Evolutionary conservation across 2,113 vertebrate genomes (phyloP).

Genomic region (Damaliscus lunatus): DNA sequence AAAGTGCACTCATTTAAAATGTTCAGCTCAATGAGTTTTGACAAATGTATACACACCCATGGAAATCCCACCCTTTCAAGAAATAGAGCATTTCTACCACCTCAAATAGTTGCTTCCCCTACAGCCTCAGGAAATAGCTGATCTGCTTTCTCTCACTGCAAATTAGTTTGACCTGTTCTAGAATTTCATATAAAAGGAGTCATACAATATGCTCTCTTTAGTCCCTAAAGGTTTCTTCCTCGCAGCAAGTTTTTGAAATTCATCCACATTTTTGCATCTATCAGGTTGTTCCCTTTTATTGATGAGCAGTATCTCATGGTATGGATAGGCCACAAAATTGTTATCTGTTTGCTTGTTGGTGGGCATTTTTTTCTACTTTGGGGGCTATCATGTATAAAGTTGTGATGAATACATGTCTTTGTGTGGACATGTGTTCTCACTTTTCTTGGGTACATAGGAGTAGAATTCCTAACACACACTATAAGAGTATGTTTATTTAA

Average conservation of each 20-base stretch:
- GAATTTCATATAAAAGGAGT: neutral
- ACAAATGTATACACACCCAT: neutral
- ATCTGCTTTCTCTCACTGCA: neutral
- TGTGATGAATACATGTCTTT: neutral
- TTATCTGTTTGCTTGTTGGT: neutral
- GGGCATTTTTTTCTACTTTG: neutral
- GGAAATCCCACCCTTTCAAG: neutral
- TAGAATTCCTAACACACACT: neutral
- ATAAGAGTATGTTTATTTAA: neutral
- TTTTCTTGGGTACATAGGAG: neutral
- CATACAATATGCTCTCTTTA: neutral
- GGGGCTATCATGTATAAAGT: neutral
- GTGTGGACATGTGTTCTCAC: neutral
- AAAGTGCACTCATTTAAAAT: neutral
- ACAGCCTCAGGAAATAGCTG: neutral
- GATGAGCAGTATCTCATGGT: neutral
- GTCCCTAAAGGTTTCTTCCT: neutral
- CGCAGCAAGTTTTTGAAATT: neutral
- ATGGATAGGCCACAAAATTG: neutral
- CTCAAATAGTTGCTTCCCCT: neutral
- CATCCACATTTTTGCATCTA: neutral
- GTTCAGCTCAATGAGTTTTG: neutral
- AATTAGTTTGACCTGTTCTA: neutral
- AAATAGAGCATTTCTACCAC: neutral
- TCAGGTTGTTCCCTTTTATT: neutral